These are phyloP conservation scores for Psilopsiagon aymara DNA, from an alignment of 2,113 vertebrate genomes.

Conservation along the genomic window DNA sequence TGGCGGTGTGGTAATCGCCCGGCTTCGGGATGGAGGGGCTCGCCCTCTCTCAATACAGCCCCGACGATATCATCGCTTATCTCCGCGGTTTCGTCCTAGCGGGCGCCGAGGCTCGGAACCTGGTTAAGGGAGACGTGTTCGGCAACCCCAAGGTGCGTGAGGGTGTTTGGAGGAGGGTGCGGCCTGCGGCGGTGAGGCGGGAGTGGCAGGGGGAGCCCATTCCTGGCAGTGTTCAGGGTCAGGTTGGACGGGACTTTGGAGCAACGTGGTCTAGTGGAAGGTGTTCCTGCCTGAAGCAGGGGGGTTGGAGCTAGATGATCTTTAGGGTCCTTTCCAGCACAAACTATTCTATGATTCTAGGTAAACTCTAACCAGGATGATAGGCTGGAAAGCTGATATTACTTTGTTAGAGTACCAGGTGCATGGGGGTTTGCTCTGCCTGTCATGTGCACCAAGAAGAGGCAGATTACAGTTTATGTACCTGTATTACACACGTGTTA, in stretches of 20 bases:
- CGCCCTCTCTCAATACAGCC: slow-evolving; percentile 76
- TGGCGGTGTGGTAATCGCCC: rapidly evolving
- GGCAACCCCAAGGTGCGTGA: slow-evolving; percentile 74
- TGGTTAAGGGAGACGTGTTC: slow-evolving; percentile 77
- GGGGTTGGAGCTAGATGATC: not conserved
- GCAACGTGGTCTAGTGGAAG: not conserved
- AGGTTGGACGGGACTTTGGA: not conserved
- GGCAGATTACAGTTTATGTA: not conserved
- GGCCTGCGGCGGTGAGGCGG: not conserved
- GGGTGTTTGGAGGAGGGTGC: not conserved
- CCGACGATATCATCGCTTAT: slow-evolving; percentile 74
- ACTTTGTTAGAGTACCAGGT: not conserved
- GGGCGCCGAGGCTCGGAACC: slow-evolving; percentile 78
- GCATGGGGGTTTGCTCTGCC: not conserved
- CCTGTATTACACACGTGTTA: not conserved
- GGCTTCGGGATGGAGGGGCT: not conserved
- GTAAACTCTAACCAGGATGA: not conserved
- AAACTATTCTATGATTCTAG: not conserved
- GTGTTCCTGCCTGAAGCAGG: not conserved
- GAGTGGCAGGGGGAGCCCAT: not conserved
- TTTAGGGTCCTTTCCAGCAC: not conserved
- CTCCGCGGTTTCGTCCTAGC: slow-evolving; percentile 76
- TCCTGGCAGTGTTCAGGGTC: not conserved
- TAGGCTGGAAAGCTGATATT: not conserved
- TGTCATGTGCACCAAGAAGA: not conserved